These are phyloP conservation scores for Galleria mellonella DNA, from an alignment of 1,140 invertebrate species.

Conservation along the genomic window DNA sequence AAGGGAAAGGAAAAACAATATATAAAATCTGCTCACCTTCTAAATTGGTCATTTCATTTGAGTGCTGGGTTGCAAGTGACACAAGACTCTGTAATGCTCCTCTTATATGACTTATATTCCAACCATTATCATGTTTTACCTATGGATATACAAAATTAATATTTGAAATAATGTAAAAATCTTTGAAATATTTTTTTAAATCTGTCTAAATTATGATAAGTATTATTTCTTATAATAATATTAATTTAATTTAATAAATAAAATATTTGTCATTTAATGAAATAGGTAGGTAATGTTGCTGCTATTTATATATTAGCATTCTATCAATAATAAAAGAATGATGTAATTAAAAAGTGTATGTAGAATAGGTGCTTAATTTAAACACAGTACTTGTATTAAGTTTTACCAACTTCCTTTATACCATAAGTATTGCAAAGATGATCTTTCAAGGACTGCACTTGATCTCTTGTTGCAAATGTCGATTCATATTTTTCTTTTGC, in stretches of 20 bases:
- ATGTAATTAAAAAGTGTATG: no score
- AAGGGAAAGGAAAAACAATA: background rate
- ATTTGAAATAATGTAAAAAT: no score
- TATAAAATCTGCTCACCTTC: constrained; percentile 60
- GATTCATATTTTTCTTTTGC: constrained; percentile 57
- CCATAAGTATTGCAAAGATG: constrained; percentile 55
- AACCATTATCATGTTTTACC: constrained; percentile 84
- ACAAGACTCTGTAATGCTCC: constrained; percentile 87
- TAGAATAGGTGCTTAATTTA: no score
- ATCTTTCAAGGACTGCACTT: constrained; percentile 50
- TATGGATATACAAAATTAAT: constrained; percentile 27
- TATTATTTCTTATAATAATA: no score
- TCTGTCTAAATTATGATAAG: no score
- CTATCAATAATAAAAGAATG: background rate
- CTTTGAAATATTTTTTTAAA: no score
- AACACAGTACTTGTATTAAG: no score
- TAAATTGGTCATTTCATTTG: constrained; percentile 79
- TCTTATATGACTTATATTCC: constrained; percentile 90
- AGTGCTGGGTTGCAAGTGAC: constrained; percentile 82
- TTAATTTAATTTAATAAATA: no score
- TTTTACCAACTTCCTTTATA: constrained; percentile 70
- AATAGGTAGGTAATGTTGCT: no score
- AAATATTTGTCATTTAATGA: no score
- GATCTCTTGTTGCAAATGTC: constrained; percentile 49
- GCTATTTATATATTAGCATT: no score